Percentiles rank a stretch among this genome's conserved stretches.
Conservation (phyloP, 2,113 vertebrate species). For the Felis chaus region DNA sequence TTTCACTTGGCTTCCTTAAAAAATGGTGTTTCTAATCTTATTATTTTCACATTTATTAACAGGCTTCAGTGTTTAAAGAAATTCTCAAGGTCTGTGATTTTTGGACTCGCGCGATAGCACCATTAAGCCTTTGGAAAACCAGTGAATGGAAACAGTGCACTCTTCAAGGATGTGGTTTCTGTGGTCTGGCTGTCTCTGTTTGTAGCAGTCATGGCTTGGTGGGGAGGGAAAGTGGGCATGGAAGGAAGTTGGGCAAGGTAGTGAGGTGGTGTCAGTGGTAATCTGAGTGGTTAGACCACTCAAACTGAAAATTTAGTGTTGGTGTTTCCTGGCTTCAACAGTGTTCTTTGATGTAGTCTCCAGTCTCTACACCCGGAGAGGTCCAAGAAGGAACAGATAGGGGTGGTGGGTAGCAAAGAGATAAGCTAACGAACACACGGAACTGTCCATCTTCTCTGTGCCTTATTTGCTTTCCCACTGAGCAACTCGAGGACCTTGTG, state of each 20-base stretch:
- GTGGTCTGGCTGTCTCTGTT: neutral
- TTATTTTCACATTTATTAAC: constrained; percentile 36
- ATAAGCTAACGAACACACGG: neutral
- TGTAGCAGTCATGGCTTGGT: neutral
- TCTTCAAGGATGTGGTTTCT: constrained; percentile 23
- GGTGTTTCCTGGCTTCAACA: neutral
- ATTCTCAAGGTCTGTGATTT: neutral
- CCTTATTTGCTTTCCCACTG: neutral
- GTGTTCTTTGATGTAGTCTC: neutral
- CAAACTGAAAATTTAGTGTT: neutral
- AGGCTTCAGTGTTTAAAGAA: neutral
- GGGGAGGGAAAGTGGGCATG: neutral
- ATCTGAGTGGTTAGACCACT: neutral
- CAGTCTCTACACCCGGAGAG: neutral
- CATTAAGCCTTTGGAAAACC: neutral
- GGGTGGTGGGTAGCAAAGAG: neutral
- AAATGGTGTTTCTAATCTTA: neutral
- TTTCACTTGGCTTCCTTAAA: neutral
- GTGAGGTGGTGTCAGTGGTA: neutral
- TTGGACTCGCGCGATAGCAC: neutral
- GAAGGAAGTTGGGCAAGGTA: neutral
- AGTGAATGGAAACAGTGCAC: neutral
- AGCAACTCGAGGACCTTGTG: neutral
- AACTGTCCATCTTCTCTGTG: neutral
- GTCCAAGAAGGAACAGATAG: neutral